Evolutionary conservation across 64 coral and sea anemone species (phyloP), one percentile per base, ranked within the genome.

Genomic region (Porites lutea): DNA sequence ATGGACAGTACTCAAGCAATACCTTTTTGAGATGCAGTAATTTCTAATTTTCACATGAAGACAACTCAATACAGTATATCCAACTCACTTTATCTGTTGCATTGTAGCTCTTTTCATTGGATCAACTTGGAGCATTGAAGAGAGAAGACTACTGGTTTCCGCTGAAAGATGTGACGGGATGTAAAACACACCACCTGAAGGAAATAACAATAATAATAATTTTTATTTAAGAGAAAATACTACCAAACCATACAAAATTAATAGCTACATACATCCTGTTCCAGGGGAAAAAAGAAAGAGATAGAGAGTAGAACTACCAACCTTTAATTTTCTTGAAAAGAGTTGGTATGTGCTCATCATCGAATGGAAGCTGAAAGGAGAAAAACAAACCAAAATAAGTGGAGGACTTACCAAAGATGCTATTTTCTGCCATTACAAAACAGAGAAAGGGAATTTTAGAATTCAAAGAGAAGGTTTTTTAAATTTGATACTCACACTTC

Each of bases 301-400:
- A 37, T 0, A 37, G 27, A 37, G 27, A 37, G 27, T 37, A 37
- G 27, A 37, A 37, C 27, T 75, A n/a, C 51, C 75, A 71, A 96
- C 96, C 93, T 98, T 98, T 98, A 46, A 98, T 98, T 90, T 98
- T 98, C 59, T 94, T 89, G 62, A 98, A 98, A 6, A 98, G 87
- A 64, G 96, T 98, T n/a, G 93, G 96, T 20, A 98, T 98, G 20
- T 98, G 96, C 20, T 98, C 96, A 88, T 98, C 96, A 88, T 98
- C 96, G 87, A 98, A 98, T 9, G 96, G 96, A 22, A 98, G 87
- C 96, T 98, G 22, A 2, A 19, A 70, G 58, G 60, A 4, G 6
- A 20, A 44, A 66, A 20, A 66, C 11, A 72, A 13, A 61, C 63
- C 16, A 69, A n/a, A 6, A 59, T 13, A 77, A 59, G 54, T 57